Base-by-base conservation (phyloP, 1,140 invertebrate genomes). In the Drosophila albomicans region DNA sequence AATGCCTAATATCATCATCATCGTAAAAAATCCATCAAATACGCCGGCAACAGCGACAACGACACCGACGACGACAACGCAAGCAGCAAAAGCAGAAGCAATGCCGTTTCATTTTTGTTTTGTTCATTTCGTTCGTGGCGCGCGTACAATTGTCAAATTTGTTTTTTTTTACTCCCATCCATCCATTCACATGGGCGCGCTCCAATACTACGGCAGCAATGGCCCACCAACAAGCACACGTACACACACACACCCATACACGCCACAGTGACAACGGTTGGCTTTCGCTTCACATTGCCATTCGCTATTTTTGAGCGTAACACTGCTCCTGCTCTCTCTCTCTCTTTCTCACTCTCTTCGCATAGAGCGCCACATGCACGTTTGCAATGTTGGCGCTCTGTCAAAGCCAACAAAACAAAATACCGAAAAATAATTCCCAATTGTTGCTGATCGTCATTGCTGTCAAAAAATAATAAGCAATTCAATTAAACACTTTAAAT, bases 21-120 rank as follows among this genome's bases (percentile, higher is more conserved):
- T 38, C 35, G 35, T 38, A 25, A 62, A 66, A 65, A 89, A 81
- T 78, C 77, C 73, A 84, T 84, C 84, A 87, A 79, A 79, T 77
- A 78, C 78, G 75, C 85, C 85, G 82, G 82, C 82, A 78, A 75
- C 79, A 64, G 54, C 61, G 46, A 38, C 35, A 38, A 10, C 35
- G 32, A 57, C 66, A 25, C 20, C 20, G 45, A 59, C 62, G 57
- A 45, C 48, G 30, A 52, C 70, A 64, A 54, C 64, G 52, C 52
- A 43, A 58, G 43, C 43, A 49, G 49, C 45, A 57, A 46, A 20
- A 38, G 35, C 75, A 61, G 41, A 35, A 70, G 73, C 85, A 89
- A 89, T 89, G 85, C 85, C 81, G 86, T 89, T 90, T 89, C 81
- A 90, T 62, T 89, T 89, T 89, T 89, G 85, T 89, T 89, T 89